These are phyloP conservation scores for Clarias macrocephalus DNA, from an alignment of 2,113 vertebrate genomes.

Conservation along the genomic window DNA sequence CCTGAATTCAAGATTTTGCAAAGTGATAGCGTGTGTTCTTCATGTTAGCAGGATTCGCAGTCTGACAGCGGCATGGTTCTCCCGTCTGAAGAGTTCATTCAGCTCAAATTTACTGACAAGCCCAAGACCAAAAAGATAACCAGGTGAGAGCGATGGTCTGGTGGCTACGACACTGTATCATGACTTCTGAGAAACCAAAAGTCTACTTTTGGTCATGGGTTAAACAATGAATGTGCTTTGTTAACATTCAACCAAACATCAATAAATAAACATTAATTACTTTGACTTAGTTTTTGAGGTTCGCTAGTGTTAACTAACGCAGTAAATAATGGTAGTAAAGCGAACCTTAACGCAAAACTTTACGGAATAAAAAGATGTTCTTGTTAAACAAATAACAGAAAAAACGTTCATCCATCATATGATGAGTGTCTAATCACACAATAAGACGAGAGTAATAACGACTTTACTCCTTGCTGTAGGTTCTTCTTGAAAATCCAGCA, in stretches of 20 bases:
- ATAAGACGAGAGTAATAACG: not conserved
- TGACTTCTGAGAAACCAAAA: too few relatives aligned
- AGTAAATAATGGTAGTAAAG: not conserved
- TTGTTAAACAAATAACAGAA: not conserved
- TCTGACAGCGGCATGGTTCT: conserved; percentile 81
- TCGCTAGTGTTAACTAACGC: too few relatives aligned
- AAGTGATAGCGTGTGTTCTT: conserved; percentile 46
- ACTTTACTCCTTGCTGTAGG: conserved; percentile 50
- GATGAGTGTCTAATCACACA: not conserved
- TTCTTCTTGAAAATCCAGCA: conserved; percentile 61
- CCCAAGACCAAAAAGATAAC: conserved; percentile 64
- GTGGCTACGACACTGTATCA: too few relatives aligned
- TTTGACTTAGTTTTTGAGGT: too few relatives aligned
- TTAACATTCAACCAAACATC: too few relatives aligned
- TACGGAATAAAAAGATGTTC: not conserved
- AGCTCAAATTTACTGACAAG: conserved; percentile 73
- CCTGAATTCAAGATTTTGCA: conserved; percentile 28
- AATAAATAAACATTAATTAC: too few relatives aligned
- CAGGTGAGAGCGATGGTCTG: conserved; percentile 61
- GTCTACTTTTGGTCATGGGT: not conserved
- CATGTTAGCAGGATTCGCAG: conserved; percentile 75
- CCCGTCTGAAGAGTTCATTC: conserved; percentile 80
- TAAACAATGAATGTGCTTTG: not conserved
- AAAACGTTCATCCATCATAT: not conserved
- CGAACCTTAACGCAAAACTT: not conserved